Evolutionary conservation across 1,140 invertebrate genomes (phyloP).

Genomic region (Drosophila insularis): DNA sequence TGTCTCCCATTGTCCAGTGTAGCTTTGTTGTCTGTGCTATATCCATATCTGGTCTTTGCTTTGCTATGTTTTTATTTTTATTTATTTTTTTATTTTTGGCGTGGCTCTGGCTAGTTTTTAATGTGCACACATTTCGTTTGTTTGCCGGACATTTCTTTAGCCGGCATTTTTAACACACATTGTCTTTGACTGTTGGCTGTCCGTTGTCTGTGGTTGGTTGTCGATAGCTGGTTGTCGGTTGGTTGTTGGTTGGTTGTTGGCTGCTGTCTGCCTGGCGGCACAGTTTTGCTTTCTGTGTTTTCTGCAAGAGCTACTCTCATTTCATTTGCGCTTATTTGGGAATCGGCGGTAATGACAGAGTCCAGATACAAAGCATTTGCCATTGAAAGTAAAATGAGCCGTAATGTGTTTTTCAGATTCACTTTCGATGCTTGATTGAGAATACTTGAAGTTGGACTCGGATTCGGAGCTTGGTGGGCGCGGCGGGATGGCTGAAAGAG

Average conservation of each 20-base stretch:
- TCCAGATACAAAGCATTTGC: constrained; percentile 32
- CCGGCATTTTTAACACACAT: constrained; percentile 60
- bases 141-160: constrained; percentile 53
- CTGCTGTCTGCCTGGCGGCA: constrained; percentile 31
- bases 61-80: not conserved
- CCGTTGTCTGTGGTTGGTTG: not conserved
- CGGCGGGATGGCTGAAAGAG: constrained; percentile 23
- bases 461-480: not conserved
- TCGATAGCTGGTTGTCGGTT: not conserved
- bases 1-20: constrained; percentile 41
- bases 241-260: not conserved
- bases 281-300: constrained; percentile 27
- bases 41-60: too few species aligned
- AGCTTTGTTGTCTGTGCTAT: constrained; percentile 10
- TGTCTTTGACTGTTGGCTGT: constrained; percentile 3
- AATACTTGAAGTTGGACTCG: constrained; percentile 48
- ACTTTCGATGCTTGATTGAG: constrained; percentile 74
- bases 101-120: constrained; percentile 41
- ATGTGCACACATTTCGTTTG: constrained; percentile 49
- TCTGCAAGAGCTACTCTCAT: constrained; percentile 34
- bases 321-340: constrained; percentile 15
- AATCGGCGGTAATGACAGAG: constrained; percentile 6
- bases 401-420: constrained; percentile 63
- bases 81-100: constrained; percentile 33
- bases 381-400: constrained; percentile 51